A percentile compares a stretch with the other conserved stretches of the same genome.
These are phyloP conservation scores for Harlomillsia oculata DNA, from an alignment of 1,140 invertebrate genomes.

Conservation along the genomic window DNA sequence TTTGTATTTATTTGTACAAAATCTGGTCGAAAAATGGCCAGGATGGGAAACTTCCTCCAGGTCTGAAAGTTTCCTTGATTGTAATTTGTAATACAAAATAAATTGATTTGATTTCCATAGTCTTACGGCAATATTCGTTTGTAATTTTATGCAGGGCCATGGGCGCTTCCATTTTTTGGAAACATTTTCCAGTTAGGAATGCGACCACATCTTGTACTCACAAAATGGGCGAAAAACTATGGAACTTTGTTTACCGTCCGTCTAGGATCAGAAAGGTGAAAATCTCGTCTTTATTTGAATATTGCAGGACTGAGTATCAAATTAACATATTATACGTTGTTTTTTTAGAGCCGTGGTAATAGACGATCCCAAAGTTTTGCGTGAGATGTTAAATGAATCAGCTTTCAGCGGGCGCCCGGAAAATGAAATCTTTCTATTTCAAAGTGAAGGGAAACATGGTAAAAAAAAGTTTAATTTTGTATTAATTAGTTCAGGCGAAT, in stretches of 20 bases:
- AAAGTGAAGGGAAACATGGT: not conserved
- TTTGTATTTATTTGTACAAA: too few species aligned
- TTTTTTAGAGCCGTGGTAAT: not conserved
- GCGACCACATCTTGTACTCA: not conserved
- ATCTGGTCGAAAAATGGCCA: too few species aligned
- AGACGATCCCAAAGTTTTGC: not conserved
- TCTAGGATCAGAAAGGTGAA: not conserved
- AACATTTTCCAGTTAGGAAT: not conserved
- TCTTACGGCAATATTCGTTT: too few species aligned
- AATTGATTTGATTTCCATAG: too few species aligned
- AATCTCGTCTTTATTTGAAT: not conserved
- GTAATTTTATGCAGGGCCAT: too few species aligned
- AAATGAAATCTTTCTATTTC: not conserved
- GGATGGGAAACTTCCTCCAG: too few species aligned
- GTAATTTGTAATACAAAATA: too few species aligned
- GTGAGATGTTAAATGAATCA: not conserved
- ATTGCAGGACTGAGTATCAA: not conserved
- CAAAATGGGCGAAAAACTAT: constrained; percentile 5
- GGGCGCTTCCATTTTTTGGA: constrained; percentile 1
- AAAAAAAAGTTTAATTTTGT: too few species aligned
- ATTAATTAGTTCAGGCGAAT: too few species aligned
- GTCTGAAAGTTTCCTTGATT: too few species aligned
- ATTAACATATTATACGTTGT: too few species aligned
- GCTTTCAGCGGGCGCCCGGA: not conserved
- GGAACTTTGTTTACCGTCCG: not conserved